These are phyloP conservation scores for Aphidius colemani DNA, from an alignment of 2,888 invertebrate genomes.

Conservation along the genomic window DNA sequence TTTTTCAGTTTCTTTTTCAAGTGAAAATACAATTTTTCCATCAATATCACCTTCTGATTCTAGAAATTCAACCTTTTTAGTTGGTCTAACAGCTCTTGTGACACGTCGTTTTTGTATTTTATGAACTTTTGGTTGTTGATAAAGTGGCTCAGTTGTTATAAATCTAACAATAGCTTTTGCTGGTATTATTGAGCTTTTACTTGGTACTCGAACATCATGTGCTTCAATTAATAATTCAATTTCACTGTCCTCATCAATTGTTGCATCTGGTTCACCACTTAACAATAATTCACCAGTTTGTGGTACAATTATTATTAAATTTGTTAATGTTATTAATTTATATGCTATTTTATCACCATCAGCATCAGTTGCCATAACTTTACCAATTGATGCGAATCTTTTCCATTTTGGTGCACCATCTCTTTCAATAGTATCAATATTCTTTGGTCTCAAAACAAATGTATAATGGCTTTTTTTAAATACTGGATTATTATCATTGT, in stretches of 20 bases:
- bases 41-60: conserved; percentile 89
- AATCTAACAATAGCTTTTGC: conserved; percentile 81
- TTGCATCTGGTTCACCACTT: conserved; percentile 75
- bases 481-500: conserved; percentile 90
- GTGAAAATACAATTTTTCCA: conserved; percentile 84
- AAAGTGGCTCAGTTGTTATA: conserved; percentile 50
- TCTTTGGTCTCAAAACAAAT: conserved; percentile 66
- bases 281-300: conserved; percentile 89
- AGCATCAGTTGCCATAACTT: conserved; percentile 83
- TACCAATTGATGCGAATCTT: conserved; percentile 82
- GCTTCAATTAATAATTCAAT: conserved; percentile 78
- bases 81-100: conserved; percentile 90
- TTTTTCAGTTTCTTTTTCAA: conserved; percentile 89
- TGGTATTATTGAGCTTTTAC: conserved; percentile 71
- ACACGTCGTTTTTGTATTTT: conserved; percentile 62
- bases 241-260: conserved; percentile 64
- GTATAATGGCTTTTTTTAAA: conserved; percentile 80
- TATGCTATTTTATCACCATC: conserved; percentile 94
- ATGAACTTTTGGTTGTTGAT: conserved; percentile 59
- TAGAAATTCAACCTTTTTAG: conserved; percentile 88
- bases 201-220: conserved; percentile 80
- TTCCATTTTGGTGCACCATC: conserved; percentile 70
- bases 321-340: conserved; percentile 78
- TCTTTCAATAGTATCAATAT: conserved; percentile 63
- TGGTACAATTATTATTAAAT: conserved; percentile 86